A percentile compares a stretch with the other conserved stretches of the same genome.
These are phyloP conservation scores for Noturus placidus DNA, from an alignment of 2,113 vertebrate species.

Conservation along the genomic window DNA sequence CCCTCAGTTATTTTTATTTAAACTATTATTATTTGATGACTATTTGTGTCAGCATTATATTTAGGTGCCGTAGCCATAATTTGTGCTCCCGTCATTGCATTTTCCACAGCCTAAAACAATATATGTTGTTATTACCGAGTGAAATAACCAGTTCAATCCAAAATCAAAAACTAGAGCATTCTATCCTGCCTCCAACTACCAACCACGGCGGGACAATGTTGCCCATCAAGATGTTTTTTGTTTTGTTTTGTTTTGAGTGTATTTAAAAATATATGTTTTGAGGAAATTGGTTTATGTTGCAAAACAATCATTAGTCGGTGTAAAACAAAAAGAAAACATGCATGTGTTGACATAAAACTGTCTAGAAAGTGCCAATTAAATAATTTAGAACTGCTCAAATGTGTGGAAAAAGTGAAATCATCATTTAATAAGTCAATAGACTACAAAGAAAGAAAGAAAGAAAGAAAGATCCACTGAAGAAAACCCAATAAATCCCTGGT, in stretches of 20 bases:
- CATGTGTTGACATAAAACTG: neutral
- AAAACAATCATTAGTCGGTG: neutral
- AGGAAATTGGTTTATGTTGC: neutral
- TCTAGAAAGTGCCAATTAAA: neutral
- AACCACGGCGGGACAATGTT: neutral
- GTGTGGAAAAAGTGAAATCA: neutral
- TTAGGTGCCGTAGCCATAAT: neutral
- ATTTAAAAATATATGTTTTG: neutral
- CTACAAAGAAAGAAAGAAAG: neutral
- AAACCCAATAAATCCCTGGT: neutral
- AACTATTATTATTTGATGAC: neutral
- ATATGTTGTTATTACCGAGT: neutral
- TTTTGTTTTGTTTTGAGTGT: neutral
- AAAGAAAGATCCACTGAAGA: neutral
- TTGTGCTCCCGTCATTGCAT: neutral
- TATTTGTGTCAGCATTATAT: neutral
- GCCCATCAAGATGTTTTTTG: too few species aligned
- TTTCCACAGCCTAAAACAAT: neutral
- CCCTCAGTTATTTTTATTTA: neutral
- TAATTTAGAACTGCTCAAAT: neutral
- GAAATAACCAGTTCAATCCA: neutral
- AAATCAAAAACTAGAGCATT: neutral
- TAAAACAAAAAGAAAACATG: neutral
- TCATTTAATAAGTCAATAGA: neutral
- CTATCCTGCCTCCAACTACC: neutral